Percentiles rank a stretch among this genome's conserved stretches.
Conservation (phyloP, 2,797 vertebrate genomes). For the Denticeps clupeoides region DNA sequence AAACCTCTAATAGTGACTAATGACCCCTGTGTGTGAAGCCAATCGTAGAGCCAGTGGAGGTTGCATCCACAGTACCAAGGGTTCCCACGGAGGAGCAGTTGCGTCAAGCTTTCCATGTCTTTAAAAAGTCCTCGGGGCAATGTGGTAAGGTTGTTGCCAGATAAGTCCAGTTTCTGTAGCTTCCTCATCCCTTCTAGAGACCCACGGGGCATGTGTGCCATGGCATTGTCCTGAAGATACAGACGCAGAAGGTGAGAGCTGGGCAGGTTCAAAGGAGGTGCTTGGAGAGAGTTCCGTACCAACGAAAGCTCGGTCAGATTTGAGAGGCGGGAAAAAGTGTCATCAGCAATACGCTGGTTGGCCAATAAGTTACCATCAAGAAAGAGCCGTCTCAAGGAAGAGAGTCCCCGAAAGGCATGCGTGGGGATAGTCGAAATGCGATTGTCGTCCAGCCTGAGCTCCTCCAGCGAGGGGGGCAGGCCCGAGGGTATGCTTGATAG, state of each 20-base stretch:
- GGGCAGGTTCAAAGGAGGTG: slow-evolving; percentile 78
- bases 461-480: slow-evolving; percentile 79
- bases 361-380: slow-evolving; percentile 89
- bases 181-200: slow-evolving; percentile 71
- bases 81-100: slow-evolving; percentile 79
- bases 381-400: slow-evolving; percentile 75
- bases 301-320: slow-evolving; percentile 88
- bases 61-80: slow-evolving; percentile 91
- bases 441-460: slow-evolving; percentile 85
- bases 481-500: slow-evolving; percentile 87
- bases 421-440: slow-evolving; percentile 87
- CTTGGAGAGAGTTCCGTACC: slow-evolving; percentile 79
- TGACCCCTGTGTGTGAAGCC: slow-evolving; percentile 68
- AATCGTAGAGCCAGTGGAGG: slow-evolving; percentile 84
- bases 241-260: slow-evolving; percentile 70
- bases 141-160: slow-evolving; percentile 90
- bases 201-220: slow-evolving; percentile 77
- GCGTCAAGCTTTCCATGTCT: slow-evolving; percentile 74
- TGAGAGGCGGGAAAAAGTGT: slow-evolving; percentile 74
- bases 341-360: slow-evolving; percentile 87
- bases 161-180: slow-evolving; percentile 79
- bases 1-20: slow-evolving; percentile 79
- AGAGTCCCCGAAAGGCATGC: slow-evolving; percentile 81
- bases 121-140: slow-evolving; percentile 79
- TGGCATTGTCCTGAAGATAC: slow-evolving; percentile 86